phyloP scores from a whole-genome alignment of 2,797 vertebrate species.

The Lophotriccus pileatus region DNA sequence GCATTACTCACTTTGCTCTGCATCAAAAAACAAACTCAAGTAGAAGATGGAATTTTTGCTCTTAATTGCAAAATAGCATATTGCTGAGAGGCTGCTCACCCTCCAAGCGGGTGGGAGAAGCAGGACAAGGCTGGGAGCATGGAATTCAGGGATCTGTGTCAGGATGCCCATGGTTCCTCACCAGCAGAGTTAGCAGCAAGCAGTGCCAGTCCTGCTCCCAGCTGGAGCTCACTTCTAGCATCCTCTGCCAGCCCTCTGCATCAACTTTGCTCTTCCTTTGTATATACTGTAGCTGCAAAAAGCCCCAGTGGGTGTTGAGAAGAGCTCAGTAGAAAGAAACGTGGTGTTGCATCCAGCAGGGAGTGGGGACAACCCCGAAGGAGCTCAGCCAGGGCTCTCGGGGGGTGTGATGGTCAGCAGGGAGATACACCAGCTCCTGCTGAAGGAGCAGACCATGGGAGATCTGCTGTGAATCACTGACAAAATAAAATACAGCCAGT shows the following conservation, averaged over 20 bases:
- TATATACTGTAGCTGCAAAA: neutral
- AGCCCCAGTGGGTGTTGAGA: neutral
- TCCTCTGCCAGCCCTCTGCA: neutral
- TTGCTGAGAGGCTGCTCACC: neutral
- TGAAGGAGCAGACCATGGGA: neutral
- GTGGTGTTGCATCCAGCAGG: neutral
- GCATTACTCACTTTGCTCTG: neutral
- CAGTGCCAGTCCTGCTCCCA: neutral
- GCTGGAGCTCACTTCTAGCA: neutral
- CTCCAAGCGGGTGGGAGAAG: neutral
- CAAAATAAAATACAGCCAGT: neutral
- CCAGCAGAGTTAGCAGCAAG: neutral
- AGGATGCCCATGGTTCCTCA: neutral
- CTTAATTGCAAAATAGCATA: neutral
- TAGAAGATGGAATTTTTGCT: neutral
- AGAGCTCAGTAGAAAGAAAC: neutral
- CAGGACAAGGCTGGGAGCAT: neutral
- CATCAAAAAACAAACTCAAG: neutral
- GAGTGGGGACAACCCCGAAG: neutral
- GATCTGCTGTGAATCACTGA: neutral
- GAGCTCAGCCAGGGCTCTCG: neutral
- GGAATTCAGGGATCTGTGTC: neutral
- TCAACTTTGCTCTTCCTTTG: rapidly evolving
- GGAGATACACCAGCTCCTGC: neutral
- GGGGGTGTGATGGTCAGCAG: neutral